Evolutionary conservation across 2,888 invertebrate genomes (phyloP).

Genomic region (Pandemis corylana): DNA sequence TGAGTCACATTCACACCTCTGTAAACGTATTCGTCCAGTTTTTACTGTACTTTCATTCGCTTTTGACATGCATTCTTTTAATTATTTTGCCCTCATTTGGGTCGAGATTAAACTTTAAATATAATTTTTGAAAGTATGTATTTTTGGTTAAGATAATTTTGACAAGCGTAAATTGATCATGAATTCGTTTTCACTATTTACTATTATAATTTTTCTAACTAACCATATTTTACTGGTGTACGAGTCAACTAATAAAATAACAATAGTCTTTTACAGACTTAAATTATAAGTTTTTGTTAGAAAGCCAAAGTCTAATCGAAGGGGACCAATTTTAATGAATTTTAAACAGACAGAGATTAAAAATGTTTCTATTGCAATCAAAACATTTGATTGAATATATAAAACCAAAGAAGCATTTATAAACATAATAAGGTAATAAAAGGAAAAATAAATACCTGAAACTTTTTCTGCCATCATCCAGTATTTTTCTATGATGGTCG

Average conservation of each 20-base stretch:
- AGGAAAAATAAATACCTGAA: constrained; percentile 84
- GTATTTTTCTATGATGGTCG: constrained; percentile 88
- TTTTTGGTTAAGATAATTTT: background rate
- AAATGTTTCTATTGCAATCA: too few species aligned
- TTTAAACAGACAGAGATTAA: background rate
- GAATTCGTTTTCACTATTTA: background rate
- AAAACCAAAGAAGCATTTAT: background rate
- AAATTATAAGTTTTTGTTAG: background rate
- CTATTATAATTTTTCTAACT: background rate
- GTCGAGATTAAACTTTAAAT: background rate
- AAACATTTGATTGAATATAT: too few species aligned
- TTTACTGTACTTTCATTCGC: constrained; percentile 20
- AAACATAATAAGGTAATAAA: constrained; percentile 27
- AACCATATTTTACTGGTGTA: background rate
- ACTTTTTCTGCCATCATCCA: constrained; percentile 89
- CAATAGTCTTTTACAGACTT: background rate
- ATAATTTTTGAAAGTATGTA: background rate
- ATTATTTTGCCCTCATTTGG: background rate
- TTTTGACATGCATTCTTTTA: constrained; percentile 7
- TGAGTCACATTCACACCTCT: constrained; percentile 22
- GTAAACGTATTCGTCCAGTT: constrained; percentile 12
- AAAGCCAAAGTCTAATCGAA: background rate
- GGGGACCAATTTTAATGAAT: background rate
- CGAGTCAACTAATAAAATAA: background rate
- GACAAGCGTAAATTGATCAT: background rate